Conservation (phyloP, 2,888 invertebrate species). For the Sphaeridia pumilis region DNA sequence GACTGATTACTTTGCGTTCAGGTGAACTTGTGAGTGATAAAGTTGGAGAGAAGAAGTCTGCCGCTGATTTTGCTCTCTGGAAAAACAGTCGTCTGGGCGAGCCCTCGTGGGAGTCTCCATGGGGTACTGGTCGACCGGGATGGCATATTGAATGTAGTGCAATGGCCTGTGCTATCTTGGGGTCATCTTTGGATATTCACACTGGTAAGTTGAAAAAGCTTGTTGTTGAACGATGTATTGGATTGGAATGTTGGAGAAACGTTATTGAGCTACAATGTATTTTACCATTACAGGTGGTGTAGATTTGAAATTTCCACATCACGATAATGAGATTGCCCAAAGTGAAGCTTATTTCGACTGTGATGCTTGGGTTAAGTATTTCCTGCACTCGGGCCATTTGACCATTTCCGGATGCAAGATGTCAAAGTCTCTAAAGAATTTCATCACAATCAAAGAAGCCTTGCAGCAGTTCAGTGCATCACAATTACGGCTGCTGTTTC, state of each 20-base stretch:
- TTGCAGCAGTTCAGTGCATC: constrained; percentile 66
- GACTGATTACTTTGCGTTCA: too few relatives aligned
- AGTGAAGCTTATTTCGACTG: constrained; percentile 87
- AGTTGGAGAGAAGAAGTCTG: constrained; percentile 63
- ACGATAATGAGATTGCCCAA: constrained; percentile 97
- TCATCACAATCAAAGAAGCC: constrained; percentile 88
- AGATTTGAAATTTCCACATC: constrained; percentile 97
- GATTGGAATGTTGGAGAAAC: too few relatives aligned
- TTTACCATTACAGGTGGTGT: constrained; percentile 68
- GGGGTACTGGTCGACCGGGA: constrained; percentile 92
- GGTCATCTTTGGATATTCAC: constrained; percentile 83
- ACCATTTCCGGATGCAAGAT: constrained; percentile 98
- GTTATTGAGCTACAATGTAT: too few relatives aligned
- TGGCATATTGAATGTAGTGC: constrained; percentile 99
- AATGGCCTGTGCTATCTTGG: constrained; percentile 86
- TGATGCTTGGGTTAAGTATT: constrained; percentile 93
- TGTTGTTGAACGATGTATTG: too few relatives aligned
- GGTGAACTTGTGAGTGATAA: constrained; percentile 54
- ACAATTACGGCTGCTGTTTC: constrained; percentile 86
- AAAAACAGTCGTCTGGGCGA: constrained; percentile 94
- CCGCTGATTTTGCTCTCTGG: constrained; percentile 98
- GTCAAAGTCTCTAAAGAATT: constrained; percentile 98
- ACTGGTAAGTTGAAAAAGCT: too few relatives aligned
- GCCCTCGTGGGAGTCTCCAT: constrained; percentile 93
- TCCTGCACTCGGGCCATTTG: constrained; percentile 93